phyloP scores from a whole-genome alignment of 2,113 vertebrate species.

The Gymnocephalus cernua region DNA sequence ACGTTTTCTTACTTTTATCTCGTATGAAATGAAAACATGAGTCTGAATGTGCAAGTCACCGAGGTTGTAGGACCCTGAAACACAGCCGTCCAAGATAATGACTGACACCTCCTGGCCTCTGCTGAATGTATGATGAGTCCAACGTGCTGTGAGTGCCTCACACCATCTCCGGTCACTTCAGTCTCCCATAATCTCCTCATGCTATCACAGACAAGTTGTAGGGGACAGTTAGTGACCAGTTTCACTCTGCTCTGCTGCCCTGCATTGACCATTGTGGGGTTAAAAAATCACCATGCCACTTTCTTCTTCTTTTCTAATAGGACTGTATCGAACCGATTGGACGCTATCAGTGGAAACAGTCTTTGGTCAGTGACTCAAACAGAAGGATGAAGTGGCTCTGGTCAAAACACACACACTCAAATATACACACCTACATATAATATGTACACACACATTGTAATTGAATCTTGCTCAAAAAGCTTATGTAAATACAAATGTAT shows the following conservation, averaged over 20 bases:
- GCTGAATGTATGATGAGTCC: slow-evolving; percentile 72
- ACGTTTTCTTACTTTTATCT: slow-evolving; percentile 49
- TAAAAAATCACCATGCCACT: slow-evolving; percentile 7
- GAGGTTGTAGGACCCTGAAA: slow-evolving; percentile 44
- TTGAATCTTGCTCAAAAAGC: slow-evolving; percentile 80
- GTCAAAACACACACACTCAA: slow-evolving; percentile 57
- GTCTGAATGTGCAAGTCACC: slow-evolving; percentile 38
- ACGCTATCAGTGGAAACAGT: slow-evolving; percentile 36
- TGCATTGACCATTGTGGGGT: slow-evolving; percentile 14
- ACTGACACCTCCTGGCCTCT: slow-evolving; percentile 60
- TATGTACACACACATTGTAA: slow-evolving; percentile 77
- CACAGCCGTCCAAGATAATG: slow-evolving; percentile 50
- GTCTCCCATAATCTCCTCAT: slow-evolving; percentile 41
- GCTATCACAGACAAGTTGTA: slow-evolving; percentile 34
- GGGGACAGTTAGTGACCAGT: slow-evolving; percentile 8
- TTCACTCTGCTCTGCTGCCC: slow-evolving; percentile 42
- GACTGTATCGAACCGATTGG: slow-evolving; percentile 52
- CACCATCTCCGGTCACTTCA: slow-evolving; percentile 52
- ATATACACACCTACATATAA: slow-evolving; percentile 62
- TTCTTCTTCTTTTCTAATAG: slow-evolving; percentile 51
- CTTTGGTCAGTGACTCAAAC: slow-evolving; percentile 42
- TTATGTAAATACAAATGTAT: slow-evolving; percentile 84
- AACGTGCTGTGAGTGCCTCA: slow-evolving; percentile 68
- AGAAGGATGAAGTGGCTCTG: slow-evolving; percentile 44
- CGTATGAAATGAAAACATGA: slow-evolving; percentile 23